Conservation (phyloP, 2,888 invertebrate genomes). For the Augochlorella aurata region DNA sequence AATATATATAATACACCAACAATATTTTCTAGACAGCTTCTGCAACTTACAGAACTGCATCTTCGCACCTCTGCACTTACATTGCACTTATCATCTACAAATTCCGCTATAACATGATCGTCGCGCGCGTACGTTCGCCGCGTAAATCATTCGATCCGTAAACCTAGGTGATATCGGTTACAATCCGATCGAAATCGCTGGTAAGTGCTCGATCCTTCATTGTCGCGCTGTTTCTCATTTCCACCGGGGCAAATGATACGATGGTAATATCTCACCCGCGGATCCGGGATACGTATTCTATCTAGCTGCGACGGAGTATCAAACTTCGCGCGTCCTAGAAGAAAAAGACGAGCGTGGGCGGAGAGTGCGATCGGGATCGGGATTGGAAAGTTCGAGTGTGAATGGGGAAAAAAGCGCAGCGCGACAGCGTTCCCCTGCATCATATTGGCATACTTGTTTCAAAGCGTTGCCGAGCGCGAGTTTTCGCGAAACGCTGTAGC, state of each 20-base stretch:
- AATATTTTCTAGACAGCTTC: too few species aligned
- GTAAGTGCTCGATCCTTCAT: slow-evolving; percentile 62
- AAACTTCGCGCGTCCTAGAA: slow-evolving; percentile 54
- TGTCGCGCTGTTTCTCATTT: slow-evolving; percentile 60
- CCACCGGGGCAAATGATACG: slow-evolving; percentile 56
- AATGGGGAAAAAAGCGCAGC: slow-evolving; percentile 30
- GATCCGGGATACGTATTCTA: slow-evolving; percentile 59
- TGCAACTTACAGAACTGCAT: too few species aligned
- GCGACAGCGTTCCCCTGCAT: slow-evolving; percentile 35
- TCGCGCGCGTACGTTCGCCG: slow-evolving; percentile 17
- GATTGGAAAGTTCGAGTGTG: slow-evolving; percentile 37
- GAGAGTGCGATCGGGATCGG: not conserved
- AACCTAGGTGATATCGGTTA: slow-evolving; percentile 43
- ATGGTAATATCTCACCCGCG: slow-evolving; percentile 61
- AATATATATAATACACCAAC: too few species aligned
- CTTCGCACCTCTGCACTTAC: too few species aligned
- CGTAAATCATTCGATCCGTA: slow-evolving; percentile 46
- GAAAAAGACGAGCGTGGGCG: slow-evolving; percentile 10
- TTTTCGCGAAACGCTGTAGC: not conserved
- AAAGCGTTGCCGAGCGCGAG: slow-evolving; percentile 27
- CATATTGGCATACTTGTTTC: slow-evolving; percentile 62
- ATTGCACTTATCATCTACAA: slow-evolving; percentile 22
- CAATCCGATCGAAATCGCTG: slow-evolving; percentile 55
- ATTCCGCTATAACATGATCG: slow-evolving; percentile 32
- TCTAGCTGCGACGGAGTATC: slow-evolving; percentile 61